Evolutionary conservation across 1,140 invertebrate genomes (phyloP), one percentile per base, ranked within the genome.

Genomic region (Anoplophora glabripennis): DNA sequence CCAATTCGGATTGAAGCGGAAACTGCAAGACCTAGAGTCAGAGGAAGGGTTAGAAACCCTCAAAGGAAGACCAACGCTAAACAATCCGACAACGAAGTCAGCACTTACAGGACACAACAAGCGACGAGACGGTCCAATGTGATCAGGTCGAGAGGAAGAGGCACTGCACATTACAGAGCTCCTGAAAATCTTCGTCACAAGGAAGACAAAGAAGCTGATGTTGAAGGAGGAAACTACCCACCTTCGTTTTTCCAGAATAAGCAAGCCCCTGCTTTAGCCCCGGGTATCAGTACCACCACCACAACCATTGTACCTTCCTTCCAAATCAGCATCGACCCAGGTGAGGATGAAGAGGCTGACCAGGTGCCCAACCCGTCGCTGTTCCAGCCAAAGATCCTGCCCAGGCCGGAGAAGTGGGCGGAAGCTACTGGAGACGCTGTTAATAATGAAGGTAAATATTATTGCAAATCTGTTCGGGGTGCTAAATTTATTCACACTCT

Each of bases 171-270:
- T 47, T 75, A 70, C 52, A 62, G 64, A 54, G 11, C 49, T 14
- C 67, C 68, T 7, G 61, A 66, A 61, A 62, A 55, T 42, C 17
- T 66, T 38, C 72, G 65, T 38, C 38, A 53, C 9, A 67, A 64
- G 53, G 47, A 44, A 42, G 51, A 58, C 11, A 65, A 66, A 38
- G 67, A 71, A 51, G 65, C 69, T 44, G 65, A 70, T 53, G 65
- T 70, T 4, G 72, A 70, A 53, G 65, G 61, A 10, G 70, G 64
- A 51, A 75, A 75, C 59, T 74, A 74, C 59, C 73, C 74, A 36
- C 33, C 41, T 35, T 48, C 53, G 12, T 72, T 67, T 41, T 64
- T 71, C 34, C 69, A 66, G 54, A 67, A 56, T 15, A 56, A 42
- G 14, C 56, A 66, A 42, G n/a, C n/a, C n/a, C 45, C 38, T 7